Conservation (phyloP, 2,797 vertebrate genomes). For the Sardinella longiceps region DNA sequence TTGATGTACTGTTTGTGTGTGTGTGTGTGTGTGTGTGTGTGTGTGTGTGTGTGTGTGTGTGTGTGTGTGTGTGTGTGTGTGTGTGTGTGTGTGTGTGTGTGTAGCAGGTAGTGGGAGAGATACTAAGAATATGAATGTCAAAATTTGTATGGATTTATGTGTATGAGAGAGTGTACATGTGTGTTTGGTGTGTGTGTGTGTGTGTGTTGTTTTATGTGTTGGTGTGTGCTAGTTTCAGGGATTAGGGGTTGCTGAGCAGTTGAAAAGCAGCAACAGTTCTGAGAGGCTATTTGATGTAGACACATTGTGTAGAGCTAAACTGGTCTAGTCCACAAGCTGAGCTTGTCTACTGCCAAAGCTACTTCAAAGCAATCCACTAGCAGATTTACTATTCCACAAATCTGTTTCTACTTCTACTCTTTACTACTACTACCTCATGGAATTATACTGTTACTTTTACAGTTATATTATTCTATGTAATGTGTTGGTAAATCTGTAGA, state of each 20-base stretch:
- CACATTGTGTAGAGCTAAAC: slow-evolving; percentile 13
- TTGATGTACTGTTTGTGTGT: no score
- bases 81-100: not conserved
- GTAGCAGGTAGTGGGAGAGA: not conserved
- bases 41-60: no score
- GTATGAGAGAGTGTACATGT: not conserved
- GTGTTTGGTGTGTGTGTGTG: not conserved
- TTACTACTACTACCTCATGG: not conserved
- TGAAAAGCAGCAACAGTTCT: not conserved
- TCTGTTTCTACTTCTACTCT: no score
- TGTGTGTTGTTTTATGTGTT: not conserved
- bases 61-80: slow-evolving; percentile 22
- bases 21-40: no score
- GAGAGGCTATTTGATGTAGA: slow-evolving; percentile 10
- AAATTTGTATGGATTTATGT: not conserved
- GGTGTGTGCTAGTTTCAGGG: slow-evolving; percentile 14
- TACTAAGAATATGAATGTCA: not conserved
- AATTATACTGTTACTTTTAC: not conserved
- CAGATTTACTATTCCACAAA: not conserved
- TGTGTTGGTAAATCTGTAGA: no score
- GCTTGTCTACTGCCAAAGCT: not conserved
- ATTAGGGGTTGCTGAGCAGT: slow-evolving; percentile 10
- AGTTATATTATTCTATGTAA: no score
- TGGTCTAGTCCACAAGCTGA: not conserved
- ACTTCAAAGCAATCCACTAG: not conserved